Evolutionary conservation across 2,113 vertebrate genomes (phyloP).

Genomic region (Onychorhynchus coronatus): DNA sequence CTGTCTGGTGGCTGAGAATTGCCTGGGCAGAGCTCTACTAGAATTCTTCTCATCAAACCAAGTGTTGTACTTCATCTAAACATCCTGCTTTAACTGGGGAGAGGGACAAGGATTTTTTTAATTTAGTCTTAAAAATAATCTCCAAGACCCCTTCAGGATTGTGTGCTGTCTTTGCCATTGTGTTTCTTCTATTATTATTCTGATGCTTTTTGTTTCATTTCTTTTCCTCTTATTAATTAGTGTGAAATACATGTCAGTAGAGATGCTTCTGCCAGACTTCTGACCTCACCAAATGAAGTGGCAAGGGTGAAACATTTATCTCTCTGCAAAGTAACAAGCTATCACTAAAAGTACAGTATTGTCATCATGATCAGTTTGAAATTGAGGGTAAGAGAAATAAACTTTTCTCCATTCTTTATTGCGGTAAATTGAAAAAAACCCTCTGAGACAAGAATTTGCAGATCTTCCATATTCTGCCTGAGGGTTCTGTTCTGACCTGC

Average conservation of each 20-base stretch:
- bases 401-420: not conserved
- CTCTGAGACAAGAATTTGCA: not conserved
- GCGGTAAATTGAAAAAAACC: not conserved
- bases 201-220: not conserved
- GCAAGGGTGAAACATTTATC: not conserved
- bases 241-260: not conserved
- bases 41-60: not conserved
- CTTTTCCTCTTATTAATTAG: not conserved
- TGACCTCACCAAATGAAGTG: not conserved
- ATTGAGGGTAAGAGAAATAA: not conserved
- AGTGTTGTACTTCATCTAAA: not conserved
- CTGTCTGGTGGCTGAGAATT: not conserved
- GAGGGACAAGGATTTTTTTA: not conserved
- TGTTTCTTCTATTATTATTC: not conserved
- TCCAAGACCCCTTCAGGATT: not conserved
- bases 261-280: not conserved
- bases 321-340: not conserved
- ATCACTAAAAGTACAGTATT: not conserved
- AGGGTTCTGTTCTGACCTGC: not conserved
- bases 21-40: rapidly evolving
- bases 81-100: not conserved
- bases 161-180: not conserved
- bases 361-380: not conserved
- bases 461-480: not conserved
- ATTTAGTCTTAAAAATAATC: not conserved